Evolutionary conservation across 2,888 invertebrate species (phyloP).

Genomic region (Apomyelois bistriatella): DNA sequence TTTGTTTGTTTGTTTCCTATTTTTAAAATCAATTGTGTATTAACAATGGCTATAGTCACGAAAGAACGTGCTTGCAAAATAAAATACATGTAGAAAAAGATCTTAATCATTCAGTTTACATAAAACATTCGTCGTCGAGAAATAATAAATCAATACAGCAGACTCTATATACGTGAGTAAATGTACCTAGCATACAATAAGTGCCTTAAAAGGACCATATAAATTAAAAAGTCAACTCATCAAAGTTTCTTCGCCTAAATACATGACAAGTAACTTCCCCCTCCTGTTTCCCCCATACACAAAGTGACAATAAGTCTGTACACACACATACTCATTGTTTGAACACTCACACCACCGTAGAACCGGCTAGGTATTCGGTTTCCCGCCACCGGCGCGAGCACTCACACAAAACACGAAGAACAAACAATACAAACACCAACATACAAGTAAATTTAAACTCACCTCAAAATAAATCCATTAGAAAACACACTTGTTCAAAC

Average conservation of each 20-base stretch:
- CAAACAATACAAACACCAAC: conserved; percentile 79
- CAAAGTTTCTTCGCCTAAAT: conserved; percentile 76
- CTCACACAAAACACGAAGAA: conserved; percentile 74
- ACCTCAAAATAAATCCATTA: conserved; percentile 81
- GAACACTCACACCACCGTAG: conserved; percentile 61
- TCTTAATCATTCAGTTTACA: conserved; percentile 38
- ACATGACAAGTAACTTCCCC: conserved; percentile 76
- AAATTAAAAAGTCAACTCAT: conserved; percentile 75
- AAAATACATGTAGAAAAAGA: no score
- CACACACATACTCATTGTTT: conserved; percentile 63
- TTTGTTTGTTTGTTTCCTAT: no score
- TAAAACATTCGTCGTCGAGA: conserved; percentile 55
- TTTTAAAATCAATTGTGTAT: background rate
- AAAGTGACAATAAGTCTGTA: conserved; percentile 75
- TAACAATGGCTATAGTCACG: background rate
- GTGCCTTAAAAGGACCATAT: conserved; percentile 51
- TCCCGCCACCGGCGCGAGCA: conserved; percentile 76
- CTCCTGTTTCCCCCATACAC: conserved; percentile 70
- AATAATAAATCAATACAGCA: conserved; percentile 65
- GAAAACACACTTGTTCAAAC: conserved; percentile 81
- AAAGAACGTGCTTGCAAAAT: background rate
- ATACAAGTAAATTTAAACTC: conserved; percentile 80
- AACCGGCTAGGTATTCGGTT: conserved; percentile 77
- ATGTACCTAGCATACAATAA: conserved; percentile 41
- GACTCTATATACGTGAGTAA: conserved; percentile 45